A percentile compares a stretch with the other conserved stretches of the same genome.
Evolutionary conservation across 2,888 invertebrate species (phyloP).

Genomic region (Microchrysa polita): DNA sequence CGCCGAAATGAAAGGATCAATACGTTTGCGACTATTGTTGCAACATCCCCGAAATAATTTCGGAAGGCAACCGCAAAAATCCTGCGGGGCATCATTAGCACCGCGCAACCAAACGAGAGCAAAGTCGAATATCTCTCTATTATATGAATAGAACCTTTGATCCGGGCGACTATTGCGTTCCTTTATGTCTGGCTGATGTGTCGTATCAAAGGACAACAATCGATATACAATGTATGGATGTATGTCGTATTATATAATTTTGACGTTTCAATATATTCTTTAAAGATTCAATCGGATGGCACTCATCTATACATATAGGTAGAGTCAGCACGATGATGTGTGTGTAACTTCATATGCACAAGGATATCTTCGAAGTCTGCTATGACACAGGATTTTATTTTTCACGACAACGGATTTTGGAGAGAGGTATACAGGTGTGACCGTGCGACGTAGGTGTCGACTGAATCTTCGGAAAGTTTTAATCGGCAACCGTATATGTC

Average conservation of each 20-base stretch:
- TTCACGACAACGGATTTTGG: too few relatives aligned
- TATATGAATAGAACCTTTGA: background rate
- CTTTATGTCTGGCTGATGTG: background rate
- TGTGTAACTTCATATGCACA: too few relatives aligned
- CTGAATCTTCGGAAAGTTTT: conserved; percentile 25
- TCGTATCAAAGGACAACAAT: background rate
- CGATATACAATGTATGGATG: too few relatives aligned
- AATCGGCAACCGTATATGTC: conserved; percentile 16
- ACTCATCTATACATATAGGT: too few relatives aligned
- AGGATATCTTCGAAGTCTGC: too few relatives aligned
- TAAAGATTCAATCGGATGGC: background rate
- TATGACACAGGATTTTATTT: too few relatives aligned
- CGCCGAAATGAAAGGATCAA: conserved; percentile 42
- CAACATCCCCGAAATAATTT: background rate
- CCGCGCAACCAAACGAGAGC: conserved; percentile 47
- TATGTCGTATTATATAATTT: conserved; percentile 40
- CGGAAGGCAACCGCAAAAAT: conserved; percentile 55
- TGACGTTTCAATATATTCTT: conserved; percentile 34
- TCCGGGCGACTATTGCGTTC: background rate
- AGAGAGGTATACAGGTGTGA: too few relatives aligned
- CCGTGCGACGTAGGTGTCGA: background rate
- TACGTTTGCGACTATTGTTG: conserved; percentile 38
- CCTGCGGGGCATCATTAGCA: conserved; percentile 59
- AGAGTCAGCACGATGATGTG: too few relatives aligned
- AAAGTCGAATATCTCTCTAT: conserved; percentile 9